Conservation (phyloP, 2,113 vertebrate species). For the Equus przewalskii region DNA sequence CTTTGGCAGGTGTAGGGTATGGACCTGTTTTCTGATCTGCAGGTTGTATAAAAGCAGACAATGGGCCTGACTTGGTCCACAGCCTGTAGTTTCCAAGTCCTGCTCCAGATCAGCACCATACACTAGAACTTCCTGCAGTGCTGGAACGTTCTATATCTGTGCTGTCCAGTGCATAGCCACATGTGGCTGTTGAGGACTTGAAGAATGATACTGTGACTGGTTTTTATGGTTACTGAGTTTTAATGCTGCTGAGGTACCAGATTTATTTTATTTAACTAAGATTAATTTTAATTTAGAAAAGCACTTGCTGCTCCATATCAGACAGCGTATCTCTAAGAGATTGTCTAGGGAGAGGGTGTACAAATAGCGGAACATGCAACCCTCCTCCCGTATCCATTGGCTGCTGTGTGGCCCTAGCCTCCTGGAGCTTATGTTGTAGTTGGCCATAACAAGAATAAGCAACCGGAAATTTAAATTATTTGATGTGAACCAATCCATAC, state of each 20-base stretch:
- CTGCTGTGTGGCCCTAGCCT: background rate
- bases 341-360: background rate
- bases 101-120: background rate
- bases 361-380: background rate
- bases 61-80: background rate
- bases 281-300: slow-evolving; percentile 2
- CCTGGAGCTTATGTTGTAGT: background rate
- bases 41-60: background rate
- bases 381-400: no score
- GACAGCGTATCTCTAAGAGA: background rate
- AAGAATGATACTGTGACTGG: background rate
- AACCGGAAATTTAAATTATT: background rate
- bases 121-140: background rate
- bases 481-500: background rate
- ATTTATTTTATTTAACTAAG: background rate
- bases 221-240: background rate
- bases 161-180: background rate
- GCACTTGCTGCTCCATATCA: background rate
- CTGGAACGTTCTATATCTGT: background rate
- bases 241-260: background rate
- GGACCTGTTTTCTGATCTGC: background rate
- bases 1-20: background rate
- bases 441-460: background rate
- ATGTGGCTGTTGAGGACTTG: background rate
- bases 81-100: background rate